A percentile compares a stretch with the other conserved stretches of the same genome.
These are phyloP conservation scores for Melanophora roralis DNA, from an alignment of 2,888 invertebrate genomes.

Conservation along the genomic window DNA sequence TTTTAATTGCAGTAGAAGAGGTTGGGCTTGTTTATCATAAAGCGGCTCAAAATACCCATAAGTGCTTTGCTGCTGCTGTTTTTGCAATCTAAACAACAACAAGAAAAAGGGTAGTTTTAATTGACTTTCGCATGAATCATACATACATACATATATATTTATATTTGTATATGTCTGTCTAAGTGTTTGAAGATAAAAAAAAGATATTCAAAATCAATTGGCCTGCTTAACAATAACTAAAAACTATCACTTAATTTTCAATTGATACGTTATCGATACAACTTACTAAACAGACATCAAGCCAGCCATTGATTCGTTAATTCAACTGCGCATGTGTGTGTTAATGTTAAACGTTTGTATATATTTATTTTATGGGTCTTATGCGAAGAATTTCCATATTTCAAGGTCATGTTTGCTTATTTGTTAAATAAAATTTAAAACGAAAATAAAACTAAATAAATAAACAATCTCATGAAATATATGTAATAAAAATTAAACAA, in stretches of 20 bases:
- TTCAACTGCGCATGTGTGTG: not conserved
- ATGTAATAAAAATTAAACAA: constrained; percentile 26
- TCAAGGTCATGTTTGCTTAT: constrained; percentile 57
- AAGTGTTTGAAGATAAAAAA: no score
- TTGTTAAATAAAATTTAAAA: constrained; percentile 12
- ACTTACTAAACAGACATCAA: no score
- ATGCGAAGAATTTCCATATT: constrained; percentile 46
- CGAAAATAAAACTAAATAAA: not conserved
- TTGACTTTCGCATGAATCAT: constrained; percentile 27
- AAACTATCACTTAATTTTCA: constrained; percentile 11
- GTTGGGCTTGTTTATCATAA: constrained; percentile 34
- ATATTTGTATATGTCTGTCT: no score
- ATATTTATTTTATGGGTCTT: constrained; percentile 24
- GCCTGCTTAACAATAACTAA: not conserved
- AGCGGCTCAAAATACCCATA: no score
- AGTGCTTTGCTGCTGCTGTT: not conserved
- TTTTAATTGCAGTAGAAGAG: constrained; percentile 31
- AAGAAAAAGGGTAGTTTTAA: not conserved
- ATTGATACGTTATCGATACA: not conserved
- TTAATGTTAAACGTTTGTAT: no score
- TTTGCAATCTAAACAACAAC: not conserved
- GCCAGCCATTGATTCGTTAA: not conserved
- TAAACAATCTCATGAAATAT: constrained; percentile 16
- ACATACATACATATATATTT: not conserved
- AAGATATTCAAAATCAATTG: not conserved